Percentiles rank a stretch among this genome's conserved stretches.
Evolutionary conservation across 2,797 vertebrate genomes (phyloP).

Genomic region (Leuciscus waleckii): DNA sequence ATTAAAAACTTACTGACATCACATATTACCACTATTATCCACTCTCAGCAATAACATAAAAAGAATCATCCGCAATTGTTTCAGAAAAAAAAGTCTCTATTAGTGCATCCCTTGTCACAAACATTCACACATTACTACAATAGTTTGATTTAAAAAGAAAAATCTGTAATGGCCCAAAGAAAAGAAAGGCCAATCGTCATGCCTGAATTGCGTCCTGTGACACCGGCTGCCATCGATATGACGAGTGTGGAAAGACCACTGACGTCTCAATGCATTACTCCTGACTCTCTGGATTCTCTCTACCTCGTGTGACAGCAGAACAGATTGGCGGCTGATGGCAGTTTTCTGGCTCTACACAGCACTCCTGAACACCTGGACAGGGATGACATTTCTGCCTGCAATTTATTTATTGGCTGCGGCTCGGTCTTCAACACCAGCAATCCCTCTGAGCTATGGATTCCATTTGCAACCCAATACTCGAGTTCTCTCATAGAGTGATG

Average conservation of each 20-base stretch:
- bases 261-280: conserved; percentile 49
- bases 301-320: conserved; percentile 45
- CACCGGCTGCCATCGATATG: conserved; percentile 19
- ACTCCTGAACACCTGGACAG: conserved; percentile 44
- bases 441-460: conserved; percentile 7
- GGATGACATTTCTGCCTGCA: conserved; percentile 42
- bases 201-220: conserved; percentile 23
- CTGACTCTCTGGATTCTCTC: conserved; percentile 38
- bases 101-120: neutral
- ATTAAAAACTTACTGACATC: neutral
- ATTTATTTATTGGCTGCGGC: conserved; percentile 47
- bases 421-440: conserved; percentile 15
- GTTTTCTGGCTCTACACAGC: conserved; percentile 44
- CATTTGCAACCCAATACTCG: conserved; percentile 8
- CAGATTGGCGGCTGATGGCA: conserved; percentile 32
- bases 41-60: neutral
- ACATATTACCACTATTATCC: neutral
- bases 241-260: conserved; percentile 37
- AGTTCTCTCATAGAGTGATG: neutral
- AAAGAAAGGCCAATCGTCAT: conserved; percentile 26
- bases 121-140: neutral
- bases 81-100: neutral
- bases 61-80: neutral
- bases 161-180: neutral
- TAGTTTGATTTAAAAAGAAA: neutral